Evolutionary conservation across 1,140 invertebrate species (phyloP).

Genomic region (Diabrotica virgifera): DNA sequence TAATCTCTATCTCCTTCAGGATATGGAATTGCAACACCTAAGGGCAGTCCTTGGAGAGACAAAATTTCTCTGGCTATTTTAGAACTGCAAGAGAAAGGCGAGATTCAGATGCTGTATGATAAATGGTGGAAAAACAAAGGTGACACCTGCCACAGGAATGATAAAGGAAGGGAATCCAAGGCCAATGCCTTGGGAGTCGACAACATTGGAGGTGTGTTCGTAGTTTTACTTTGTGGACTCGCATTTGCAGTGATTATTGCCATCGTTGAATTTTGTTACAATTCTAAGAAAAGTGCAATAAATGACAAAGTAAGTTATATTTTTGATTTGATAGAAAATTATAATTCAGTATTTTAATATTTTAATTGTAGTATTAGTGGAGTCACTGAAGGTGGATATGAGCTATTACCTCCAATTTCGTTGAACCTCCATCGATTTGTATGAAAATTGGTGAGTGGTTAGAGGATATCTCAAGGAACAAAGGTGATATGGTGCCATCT

Average conservation of each 20-base stretch:
- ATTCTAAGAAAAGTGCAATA: slow-evolving; percentile 66
- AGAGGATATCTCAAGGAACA: too few species aligned
- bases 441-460: too few species aligned
- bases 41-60: slow-evolving; percentile 91
- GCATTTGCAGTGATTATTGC: slow-evolving; percentile 71
- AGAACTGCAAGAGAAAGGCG: slow-evolving; percentile 92
- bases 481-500: too few species aligned
- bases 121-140: slow-evolving; percentile 95
- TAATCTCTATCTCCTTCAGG: slow-evolving; percentile 35
- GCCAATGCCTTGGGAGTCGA: slow-evolving; percentile 81
- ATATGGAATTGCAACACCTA: slow-evolving; percentile 86
- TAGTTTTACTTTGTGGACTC: slow-evolving; percentile 61
- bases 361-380: too few species aligned
- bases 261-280: slow-evolving; percentile 80
- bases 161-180: slow-evolving; percentile 76
- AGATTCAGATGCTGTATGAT: slow-evolving; percentile 91
- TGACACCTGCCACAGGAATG: slow-evolving; percentile 85
- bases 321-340: too few species aligned
- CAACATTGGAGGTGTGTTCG: slow-evolving; percentile 89
- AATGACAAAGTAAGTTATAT: slow-evolving; percentile 60
- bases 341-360: too few species aligned
- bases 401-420: too few species aligned
- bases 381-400: too few species aligned
- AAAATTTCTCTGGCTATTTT: slow-evolving; percentile 93
- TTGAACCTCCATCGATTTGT: too few species aligned